Conservation (phyloP, 92 coral and sea anemone genomes). For the Porites rus region DNA sequence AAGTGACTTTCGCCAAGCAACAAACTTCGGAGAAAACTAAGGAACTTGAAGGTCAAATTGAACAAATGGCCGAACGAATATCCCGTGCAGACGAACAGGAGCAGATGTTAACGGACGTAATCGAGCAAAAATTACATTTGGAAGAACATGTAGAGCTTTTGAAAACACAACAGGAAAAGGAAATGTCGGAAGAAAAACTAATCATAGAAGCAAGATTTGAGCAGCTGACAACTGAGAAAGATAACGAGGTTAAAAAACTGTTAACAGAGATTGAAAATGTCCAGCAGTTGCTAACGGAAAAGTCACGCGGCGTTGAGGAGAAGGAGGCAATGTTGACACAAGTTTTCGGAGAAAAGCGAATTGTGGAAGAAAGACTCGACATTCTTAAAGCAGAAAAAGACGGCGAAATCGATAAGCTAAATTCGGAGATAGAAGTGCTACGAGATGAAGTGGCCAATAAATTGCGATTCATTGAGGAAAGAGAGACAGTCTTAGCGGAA, state of each 20-base stretch:
- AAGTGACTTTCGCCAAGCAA: neutral
- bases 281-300: neutral
- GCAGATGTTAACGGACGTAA: constrained; percentile 24
- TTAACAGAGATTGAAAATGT: neutral
- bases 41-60: neutral
- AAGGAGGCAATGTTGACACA: neutral
- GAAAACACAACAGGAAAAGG: constrained; percentile 11
- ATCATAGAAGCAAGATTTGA: neutral
- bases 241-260: neutral
- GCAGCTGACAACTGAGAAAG: neutral
- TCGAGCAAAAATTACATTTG: constrained; percentile 2
- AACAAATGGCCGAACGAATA: neutral
- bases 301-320: neutral
- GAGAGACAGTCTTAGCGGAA: neutral
- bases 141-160: constrained; percentile 11
- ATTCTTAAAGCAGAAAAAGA: neutral
- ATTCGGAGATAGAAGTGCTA: neutral
- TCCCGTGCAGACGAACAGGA: constrained; percentile 9
- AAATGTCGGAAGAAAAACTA: neutral
- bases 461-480: neutral
- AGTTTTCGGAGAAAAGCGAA: neutral
- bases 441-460: neutral
- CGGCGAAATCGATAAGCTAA: neutral
- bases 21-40: neutral
- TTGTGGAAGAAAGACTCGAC: neutral